Base-by-base conservation (phyloP, 2,797 vertebrate species). In the Erpetoichthys calabaricus region DNA sequence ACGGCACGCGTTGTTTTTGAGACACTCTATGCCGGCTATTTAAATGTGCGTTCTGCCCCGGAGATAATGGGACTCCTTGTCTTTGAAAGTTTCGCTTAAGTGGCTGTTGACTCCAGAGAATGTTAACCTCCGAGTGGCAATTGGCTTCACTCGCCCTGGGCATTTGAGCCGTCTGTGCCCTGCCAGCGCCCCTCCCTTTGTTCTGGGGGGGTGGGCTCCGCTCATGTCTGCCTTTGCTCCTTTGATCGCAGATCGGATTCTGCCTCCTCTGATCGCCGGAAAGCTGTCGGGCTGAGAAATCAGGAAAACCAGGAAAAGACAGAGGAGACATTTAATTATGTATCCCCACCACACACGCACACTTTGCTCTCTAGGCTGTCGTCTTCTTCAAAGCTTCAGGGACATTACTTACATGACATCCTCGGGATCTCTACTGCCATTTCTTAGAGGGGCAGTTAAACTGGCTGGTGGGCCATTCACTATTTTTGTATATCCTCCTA, bases 191-290 rank as follows among this genome's bases (percentile, higher is more conserved):
- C 58, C 56, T 68, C 62, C 66, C 73, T 75, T 75, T 71, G 70
- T 73, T 68, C 69, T n/a, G n/a, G 59, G 69, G 67, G 69, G 25
- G 59, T 68, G 67, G 69, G 75, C 65, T 59, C 72, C 67, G 68
- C 73, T 82, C 77, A 79, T 76, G 77, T 80, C 79, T 81, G 74
- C 75, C 70, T 85, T 85, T 81, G 81, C 82, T 75, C 75, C 73
- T 73, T 77, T 80, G 78, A 82, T 80, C 75, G 80, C 66, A 65
- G 61, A 76, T 82, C 84, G 86, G 83, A 81, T 86, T 77, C 78
- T 82, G 81, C 80, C 84, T 84, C 83, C 78, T 80, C 81, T 87
- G 84, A 88, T 85, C 81, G 77, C 74, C 75, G 80, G 71, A 25
- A 25, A 25, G 25, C 25, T 25, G 25, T 25, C 25, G 25, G 25